Base-by-base conservation (phyloP, 2,888 invertebrate genomes). In the Lithophane leautieri region DNA sequence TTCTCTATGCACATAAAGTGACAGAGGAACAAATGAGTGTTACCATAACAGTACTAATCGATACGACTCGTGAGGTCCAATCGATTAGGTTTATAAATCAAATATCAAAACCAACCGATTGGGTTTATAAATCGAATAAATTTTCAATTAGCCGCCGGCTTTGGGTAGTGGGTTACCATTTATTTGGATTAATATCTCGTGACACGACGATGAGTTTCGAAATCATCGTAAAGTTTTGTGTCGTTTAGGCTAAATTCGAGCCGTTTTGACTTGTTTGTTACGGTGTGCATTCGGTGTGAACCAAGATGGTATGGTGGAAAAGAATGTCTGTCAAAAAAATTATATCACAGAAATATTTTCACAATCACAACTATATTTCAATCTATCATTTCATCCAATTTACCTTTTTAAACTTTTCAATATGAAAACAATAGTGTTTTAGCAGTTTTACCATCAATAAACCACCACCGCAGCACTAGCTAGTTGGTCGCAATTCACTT, bases 121-220 rank as follows among this genome's bases (percentile, higher is more conserved):
- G 78, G 76, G 75, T 87, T 84, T 87, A 89, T 90, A 91, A 92
- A 92, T 91, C 91, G 89, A 91, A 90, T 89, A 85, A 86, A 88
- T 87, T 89, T 89, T 87, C 88, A 88, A 89, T 86, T 84, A 87
- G 78, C 82, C 70, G 82, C 84, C 82, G 76, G 78, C 78, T 71
- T 76, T 65, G 66, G 76, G 67, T 85, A 86, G 88, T 90, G 81
- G 84, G 79, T 73, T 73, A 84, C 78, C 84, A 90, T 90, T 89
- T 87, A 78, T 89, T 83, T 86, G 83, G 85, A 90, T 88, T 89
- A 88, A 84, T 81, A 82, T 81, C 79, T 82, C 22, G 65, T 75
- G 81, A 76, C 79, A 76, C 47, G 34, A 71, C 54, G 52, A 85
- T 82, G 78, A 79, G 76, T 82, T 88, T 82, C 70, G 78, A 85